A percentile compares a stretch with the other conserved stretches of the same genome.
Evolutionary conservation across 2,888 invertebrate species (phyloP).

Genomic region (Halictus quadricinctus): DNA sequence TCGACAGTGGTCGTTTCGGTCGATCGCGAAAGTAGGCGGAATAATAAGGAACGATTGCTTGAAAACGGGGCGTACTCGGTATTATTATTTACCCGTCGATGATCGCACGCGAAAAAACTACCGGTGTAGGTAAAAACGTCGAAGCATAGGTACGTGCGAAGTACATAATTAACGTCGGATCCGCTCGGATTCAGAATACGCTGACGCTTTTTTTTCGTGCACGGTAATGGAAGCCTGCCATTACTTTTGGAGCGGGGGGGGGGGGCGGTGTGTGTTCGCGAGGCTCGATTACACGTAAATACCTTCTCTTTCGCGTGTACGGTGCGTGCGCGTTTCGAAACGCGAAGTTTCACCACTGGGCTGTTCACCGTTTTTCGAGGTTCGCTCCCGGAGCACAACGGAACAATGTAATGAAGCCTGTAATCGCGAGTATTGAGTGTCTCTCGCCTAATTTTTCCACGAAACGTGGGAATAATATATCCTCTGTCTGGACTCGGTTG

Average conservation of each 20-base stretch:
- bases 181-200: constrained; percentile 61
- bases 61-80: neutral
- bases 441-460: constrained; percentile 11
- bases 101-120: constrained; percentile 25
- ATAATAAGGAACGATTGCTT: neutral
- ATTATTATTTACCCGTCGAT: constrained; percentile 41
- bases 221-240: constrained; percentile 71
- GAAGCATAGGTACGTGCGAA: constrained; percentile 4
- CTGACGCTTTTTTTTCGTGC: constrained; percentile 67
- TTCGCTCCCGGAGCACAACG: constrained; percentile 24
- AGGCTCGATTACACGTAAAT: constrained; percentile 19
- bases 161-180: constrained; percentile 70
- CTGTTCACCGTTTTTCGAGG: constrained; percentile 55
- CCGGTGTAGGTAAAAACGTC: constrained; percentile 41
- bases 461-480: constrained; percentile 21
- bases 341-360: constrained; percentile 63
- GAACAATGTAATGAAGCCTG: constrained; percentile 35
- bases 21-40: constrained; percentile 19
- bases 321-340: constrained; percentile 61
- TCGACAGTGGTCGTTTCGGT: constrained; percentile 37
- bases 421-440: constrained; percentile 34
- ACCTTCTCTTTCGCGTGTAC: constrained; percentile 25
- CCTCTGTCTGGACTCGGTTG: neutral
- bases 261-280: constrained; percentile 64
- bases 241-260: constrained; percentile 57